These are phyloP conservation scores for Chelmon rostratus DNA, from an alignment of 2,797 vertebrate genomes.

Conservation along the genomic window DNA sequence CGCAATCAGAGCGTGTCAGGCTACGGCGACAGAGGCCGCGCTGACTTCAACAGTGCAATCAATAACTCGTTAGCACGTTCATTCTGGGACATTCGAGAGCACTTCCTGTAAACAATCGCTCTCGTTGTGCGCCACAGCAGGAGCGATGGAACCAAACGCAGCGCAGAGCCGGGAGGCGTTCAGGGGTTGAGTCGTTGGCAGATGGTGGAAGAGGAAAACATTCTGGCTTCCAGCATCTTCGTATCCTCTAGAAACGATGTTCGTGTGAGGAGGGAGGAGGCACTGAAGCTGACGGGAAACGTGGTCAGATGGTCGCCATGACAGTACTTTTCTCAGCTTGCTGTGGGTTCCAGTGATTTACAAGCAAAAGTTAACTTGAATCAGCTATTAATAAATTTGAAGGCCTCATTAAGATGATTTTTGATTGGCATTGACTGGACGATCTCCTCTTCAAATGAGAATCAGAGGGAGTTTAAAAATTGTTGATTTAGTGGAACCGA, in stretches of 20 bases:
- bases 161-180: not conserved
- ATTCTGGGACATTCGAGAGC: slow-evolving; percentile 20
- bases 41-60: slow-evolving; percentile 14
- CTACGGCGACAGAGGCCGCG: not conserved
- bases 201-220: slow-evolving; percentile 20
- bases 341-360: not conserved
- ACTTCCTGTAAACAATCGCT: slow-evolving; percentile 33
- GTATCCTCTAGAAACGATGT: not conserved
- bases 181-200: not conserved
- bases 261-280: not conserved
- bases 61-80: slow-evolving; percentile 31
- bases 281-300: not conserved
- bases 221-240: slow-evolving; percentile 19
- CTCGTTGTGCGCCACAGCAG: slow-evolving; percentile 7
- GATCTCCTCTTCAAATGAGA: not conserved
- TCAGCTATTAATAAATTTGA: not conserved
- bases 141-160: slow-evolving; percentile 15
- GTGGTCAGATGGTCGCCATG: not conserved
- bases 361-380: not conserved
- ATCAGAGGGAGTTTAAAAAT: not conserved
- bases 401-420: not conserved
- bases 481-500: not conserved
- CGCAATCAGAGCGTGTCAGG: slow-evolving; percentile 42
- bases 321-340: not conserved
- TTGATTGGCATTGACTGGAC: not conserved